Base-by-base conservation (phyloP, 2,888 invertebrate genomes). In the Vandiemenella viatica region DNA sequence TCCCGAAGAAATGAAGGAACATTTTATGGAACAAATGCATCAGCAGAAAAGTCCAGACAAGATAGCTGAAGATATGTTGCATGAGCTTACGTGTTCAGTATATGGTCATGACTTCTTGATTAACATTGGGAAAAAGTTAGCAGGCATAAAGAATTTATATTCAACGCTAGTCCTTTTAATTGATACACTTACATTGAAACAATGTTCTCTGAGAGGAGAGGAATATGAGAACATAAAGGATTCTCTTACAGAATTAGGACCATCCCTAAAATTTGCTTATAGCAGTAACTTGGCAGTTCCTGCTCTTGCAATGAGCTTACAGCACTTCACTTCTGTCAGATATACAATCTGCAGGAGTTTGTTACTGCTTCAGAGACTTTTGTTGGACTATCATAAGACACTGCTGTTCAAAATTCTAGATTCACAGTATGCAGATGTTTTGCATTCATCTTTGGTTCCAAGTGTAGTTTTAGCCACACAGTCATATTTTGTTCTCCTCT, bases 21-120 rank as follows among this genome's bases (percentile, higher is more conserved):
- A 71, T 26, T 74, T 81, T 58, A 76, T 79, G 55, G 73, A 69
- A 47, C 75, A 77, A 56, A 57, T 81, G 17, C 71, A 72, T 55
- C 70, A 73, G 54, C 59, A 75, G 2, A 69, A 70, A 56, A 67
- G 70, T 51, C 77, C 79, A 1, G 72, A 81, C 52, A 70, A 73
- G 13, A 71, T 84, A 43, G 75, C 85, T 43, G 71, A 76, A 37
- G 77, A 77, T 32, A 32, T 32, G 32, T 4, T 32, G 32, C n/a
- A 32, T 4, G 32, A 32, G n/a, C n/a, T 32, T 13, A 32, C 32
- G n/a, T 10, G 13, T 13, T 10, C 10, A 32, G 32, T 32, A 13
- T 32, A 32, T 32, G 32, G n/a, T n/a, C 32, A 32, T 32, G 32
- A 32, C n/a, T 32, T 32, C n/a, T 32, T 32, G 32, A 32, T 3